Base-by-base conservation (phyloP, 2,888 invertebrate species). In the Proisotoma minuta region DNA sequence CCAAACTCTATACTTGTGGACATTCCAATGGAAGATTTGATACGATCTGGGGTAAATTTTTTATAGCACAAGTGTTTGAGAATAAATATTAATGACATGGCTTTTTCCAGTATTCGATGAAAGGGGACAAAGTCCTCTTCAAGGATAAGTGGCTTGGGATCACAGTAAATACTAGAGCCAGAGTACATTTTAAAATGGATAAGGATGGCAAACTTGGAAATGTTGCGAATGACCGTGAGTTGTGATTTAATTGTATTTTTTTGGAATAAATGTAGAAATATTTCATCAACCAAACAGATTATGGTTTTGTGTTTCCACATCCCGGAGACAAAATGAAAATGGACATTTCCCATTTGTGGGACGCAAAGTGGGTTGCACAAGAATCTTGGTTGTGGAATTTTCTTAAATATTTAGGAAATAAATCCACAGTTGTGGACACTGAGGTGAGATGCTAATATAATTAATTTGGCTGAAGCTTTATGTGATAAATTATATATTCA, bases 101-200 rank as follows among this genome's bases (percentile, higher is more conserved):
- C 23, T 22, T 39, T 18, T 39, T 26, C 26, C 27, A 56, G 56
- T 15, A 5, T 24, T 43, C 26, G 15, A 56, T n/a, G 27, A 56
- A 54, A 26, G 58, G 53, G 15, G 52, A 23, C 26, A 66, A 66
- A 40, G 53, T 66, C 29, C 18, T 63, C 20, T 66, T 53, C 26
- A 28, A 53, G 0, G 53, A 58, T 2, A 27, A 56, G n/a, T 66
- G 66, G 66, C 18, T 66, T 24, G 66, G 66, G 20, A 20, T 66
- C 2, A 56, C 51, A 15, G 57, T 34, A 4, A 58, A 62, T 1
- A 58, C 49, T n/a, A 51, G 56, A 12, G 39, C 47, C 1, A 28
- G 57, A 24, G 20, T 66, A 5, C 26, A 58, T 29, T 48, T 66
- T n/a, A 57, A 57, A 49, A 29, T 60, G 2, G 50, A 52, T 26